Evolutionary conservation across 2,797 vertebrate genomes (phyloP).

Genomic region (Anolis apletophallus): DNA sequence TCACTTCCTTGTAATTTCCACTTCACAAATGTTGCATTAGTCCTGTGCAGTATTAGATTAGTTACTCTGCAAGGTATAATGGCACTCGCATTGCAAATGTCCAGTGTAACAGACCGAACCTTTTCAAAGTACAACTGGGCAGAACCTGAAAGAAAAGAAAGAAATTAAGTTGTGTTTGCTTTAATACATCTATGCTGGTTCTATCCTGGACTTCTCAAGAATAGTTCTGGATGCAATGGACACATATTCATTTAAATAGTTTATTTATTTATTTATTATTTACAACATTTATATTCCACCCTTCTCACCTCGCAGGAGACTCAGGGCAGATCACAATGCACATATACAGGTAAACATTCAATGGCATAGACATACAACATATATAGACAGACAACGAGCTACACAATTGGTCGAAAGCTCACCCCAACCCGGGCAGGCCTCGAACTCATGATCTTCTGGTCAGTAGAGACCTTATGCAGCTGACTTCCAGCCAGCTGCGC

Average conservation of each 20-base stretch:
- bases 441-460: too few species aligned
- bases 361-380: too few species aligned
- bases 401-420: too few species aligned
- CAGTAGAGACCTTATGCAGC: too few species aligned
- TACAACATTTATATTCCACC: too few species aligned
- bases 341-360: too few species aligned
- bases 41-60: constrained; percentile 55
- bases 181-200: neutral
- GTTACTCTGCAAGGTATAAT: constrained; percentile 74
- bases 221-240: neutral
- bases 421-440: too few species aligned
- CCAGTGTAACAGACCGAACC: constrained; percentile 52
- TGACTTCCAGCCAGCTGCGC: too few species aligned
- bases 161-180: neutral
- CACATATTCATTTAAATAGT: neutral
- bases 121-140: constrained; percentile 66
- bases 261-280: too few species aligned
- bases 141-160: constrained; percentile 75
- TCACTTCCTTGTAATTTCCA: constrained; percentile 63
- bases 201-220: neutral
- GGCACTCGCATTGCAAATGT: constrained; percentile 66
- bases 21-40: constrained; percentile 54
- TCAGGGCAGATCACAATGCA: too few species aligned
- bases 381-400: too few species aligned
- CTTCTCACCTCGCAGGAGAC: too few species aligned